Base-by-base conservation (phyloP, 37 sponge, comb jelly and placozoan species). In the Ephydatia muelleri region DNA sequence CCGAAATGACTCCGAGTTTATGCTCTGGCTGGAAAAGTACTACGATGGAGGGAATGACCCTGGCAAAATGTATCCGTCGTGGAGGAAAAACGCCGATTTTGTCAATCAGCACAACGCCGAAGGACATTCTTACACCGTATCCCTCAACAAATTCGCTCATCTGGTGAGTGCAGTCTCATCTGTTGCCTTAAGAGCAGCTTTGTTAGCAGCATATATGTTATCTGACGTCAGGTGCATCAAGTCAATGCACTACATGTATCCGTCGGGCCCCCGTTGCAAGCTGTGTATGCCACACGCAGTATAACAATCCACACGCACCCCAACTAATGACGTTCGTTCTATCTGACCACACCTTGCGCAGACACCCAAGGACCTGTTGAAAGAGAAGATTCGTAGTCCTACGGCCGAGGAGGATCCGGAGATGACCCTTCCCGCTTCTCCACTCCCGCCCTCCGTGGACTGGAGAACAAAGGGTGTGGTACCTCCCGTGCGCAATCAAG, bases 401-500 rank as follows among this genome's bases (percentile, higher is more conserved):
- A 57, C 19, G 57, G 16, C 0, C 19, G 57, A 57, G 0, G 57
- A 1, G 57, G 57, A 57, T 1, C 57, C 57, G 16, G 57, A 57
- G 57, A 4, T 57, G 57, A 57, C 57, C 57, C 6, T 21, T 57
- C 12, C 57, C 57, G 1, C 19, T 13, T 39, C 21, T 27, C 43
- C 81, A 14, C 48, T 64, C 25, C 87, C 87, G 9, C 13, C 66
- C n/a, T 79, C 80, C 28, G 74, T 92, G 13, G 91, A 93, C 78
- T 93, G 94, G 94, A 38, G 94, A 23, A 43, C 72, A 3, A 91
- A 93, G 69, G 91, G 91, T 31, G 84, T 80, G 13, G 77, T 93
- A 13, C 71, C 94, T 28, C 88, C 94, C 25, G 88, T 93, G 3
- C 23, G 37, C 3, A 68, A 93, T 49, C 88, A 93, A 75, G 93